Percentiles rank a stretch among this genome's conserved stretches.
These are phyloP conservation scores for Chaitophorus viminalis DNA, from an alignment of 2,888 invertebrate species.

Conservation along the genomic window DNA sequence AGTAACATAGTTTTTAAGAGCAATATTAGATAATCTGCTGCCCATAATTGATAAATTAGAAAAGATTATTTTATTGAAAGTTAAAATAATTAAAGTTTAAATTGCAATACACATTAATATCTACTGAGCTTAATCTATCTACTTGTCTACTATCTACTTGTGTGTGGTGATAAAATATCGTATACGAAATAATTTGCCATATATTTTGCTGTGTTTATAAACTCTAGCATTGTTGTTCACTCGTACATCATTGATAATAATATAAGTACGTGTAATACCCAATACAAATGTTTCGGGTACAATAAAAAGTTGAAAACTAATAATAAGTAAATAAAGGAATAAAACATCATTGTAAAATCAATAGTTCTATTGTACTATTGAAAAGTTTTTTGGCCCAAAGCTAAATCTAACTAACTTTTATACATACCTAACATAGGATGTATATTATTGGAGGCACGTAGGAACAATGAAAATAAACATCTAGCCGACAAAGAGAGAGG, in stretches of 20 bases:
- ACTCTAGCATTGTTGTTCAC: not conserved
- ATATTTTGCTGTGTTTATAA: not conserved
- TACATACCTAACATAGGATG: not conserved
- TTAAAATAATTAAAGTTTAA: too few species aligned
- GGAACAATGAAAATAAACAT: constrained; percentile 3
- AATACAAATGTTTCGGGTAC: not conserved
- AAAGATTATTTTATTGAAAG: too few species aligned
- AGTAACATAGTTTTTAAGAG: too few species aligned
- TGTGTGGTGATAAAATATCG: too few species aligned
- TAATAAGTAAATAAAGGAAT: constrained; percentile 7
- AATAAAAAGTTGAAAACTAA: not conserved
- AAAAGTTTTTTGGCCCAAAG: constrained; percentile 6
- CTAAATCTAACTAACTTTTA: not conserved
- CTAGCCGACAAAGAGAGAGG: not conserved
- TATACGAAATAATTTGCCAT: too few species aligned
- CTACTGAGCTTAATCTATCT: too few species aligned
- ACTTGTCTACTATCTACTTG: too few species aligned
- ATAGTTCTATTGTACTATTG: not conserved
- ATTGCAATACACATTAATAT: too few species aligned
- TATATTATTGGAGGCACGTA: not conserved
- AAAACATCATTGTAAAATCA: constrained; percentile 12
- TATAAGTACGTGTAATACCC: not conserved
- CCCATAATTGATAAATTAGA: too few species aligned
- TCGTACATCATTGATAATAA: not conserved
- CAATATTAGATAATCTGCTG: too few species aligned